Evolutionary conservation across 2,888 invertebrate genomes (phyloP).

Genomic region (Mythimna lalbum): DNA sequence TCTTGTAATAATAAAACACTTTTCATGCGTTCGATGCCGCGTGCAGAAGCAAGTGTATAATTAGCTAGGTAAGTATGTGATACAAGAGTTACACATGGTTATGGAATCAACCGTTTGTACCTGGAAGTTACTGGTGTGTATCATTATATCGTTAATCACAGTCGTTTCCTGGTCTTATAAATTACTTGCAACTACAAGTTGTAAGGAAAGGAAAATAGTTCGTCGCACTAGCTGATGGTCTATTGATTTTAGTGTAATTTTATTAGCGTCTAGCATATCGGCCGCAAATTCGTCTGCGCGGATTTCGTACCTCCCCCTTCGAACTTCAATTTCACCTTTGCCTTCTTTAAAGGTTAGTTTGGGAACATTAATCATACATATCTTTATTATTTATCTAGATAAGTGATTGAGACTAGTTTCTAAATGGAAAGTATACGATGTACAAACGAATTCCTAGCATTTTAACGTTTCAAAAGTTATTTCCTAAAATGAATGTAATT

Average conservation of each 20-base stretch:
- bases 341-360: neutral
- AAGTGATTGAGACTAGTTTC: no score
- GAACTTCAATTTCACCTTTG: neutral
- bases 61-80: neutral
- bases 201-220: slow-evolving; percentile 25
- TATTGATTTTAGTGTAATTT: slow-evolving; percentile 6
- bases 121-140: slow-evolving; percentile 51
- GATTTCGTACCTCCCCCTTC: neutral
- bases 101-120: slow-evolving; percentile 47
- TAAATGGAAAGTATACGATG: no score
- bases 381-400: neutral
- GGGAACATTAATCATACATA: neutral
- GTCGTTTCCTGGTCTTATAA: slow-evolving; percentile 45
- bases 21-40: neutral
- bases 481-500: no score
- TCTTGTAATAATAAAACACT: neutral
- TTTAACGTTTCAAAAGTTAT: no score
- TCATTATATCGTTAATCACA: slow-evolving; percentile 42
- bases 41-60: neutral
- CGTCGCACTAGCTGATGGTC: slow-evolving; percentile 1
- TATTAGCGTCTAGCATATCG: neutral
- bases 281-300: neutral
- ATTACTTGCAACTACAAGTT: slow-evolving; percentile 18
- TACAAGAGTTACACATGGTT: slow-evolving; percentile 41
- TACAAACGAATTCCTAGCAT: no score